Evolutionary conservation across 2,113 vertebrate genomes (phyloP), one percentile per base, ranked within the genome.

Genomic region (Coturnix japonica): DNA sequence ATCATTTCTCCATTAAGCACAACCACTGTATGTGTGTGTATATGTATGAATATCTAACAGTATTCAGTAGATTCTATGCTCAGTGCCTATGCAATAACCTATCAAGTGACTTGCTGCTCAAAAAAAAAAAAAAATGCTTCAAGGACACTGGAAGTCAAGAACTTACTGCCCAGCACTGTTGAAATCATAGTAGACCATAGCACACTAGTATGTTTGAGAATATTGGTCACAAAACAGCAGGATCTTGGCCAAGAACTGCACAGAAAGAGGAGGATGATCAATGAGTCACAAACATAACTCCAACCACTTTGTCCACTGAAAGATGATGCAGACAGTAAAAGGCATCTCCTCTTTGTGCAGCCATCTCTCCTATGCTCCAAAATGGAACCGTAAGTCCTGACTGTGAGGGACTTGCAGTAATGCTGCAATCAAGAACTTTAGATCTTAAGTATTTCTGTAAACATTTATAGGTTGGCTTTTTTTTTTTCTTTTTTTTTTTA

Each of bases 251-350:
- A 89, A 54, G 49, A 79, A 41, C 26, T 41, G 5, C 11, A 57
- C 1, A 1, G 21, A 37, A 54, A 56, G 13, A 91, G 7, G 4
- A 89, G 19, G 31, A 71, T 47, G 44, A 35, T n/a, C 20, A 33
- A 92, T 30, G 26, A 54, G 5, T 53, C 21, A 76, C 20, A 65
- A 85, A 78, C 4, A 54, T 7, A 91, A 37, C 63, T 78, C 57
- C 31, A 10, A 11, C 7, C 28, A 54, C 3, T 1, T 1, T 47
- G 26, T 41, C 28, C 1, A 1, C 0, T 26, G 19, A 66, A 37
- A 49, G 63, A 54, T 65, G 23, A 31, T 65, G 20, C 21, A 89
- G 28, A 47, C 16, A 72, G 21, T 13, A 47, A 91, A 92, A 89
- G 23, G 5, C 3, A 28, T 28, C 44, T 78, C 54, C 37, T 87